Evolutionary conservation across 2,888 invertebrate genomes (phyloP), one percentile per base, ranked within the genome.

Genomic region (Callyntrura guangdongensis): DNA sequence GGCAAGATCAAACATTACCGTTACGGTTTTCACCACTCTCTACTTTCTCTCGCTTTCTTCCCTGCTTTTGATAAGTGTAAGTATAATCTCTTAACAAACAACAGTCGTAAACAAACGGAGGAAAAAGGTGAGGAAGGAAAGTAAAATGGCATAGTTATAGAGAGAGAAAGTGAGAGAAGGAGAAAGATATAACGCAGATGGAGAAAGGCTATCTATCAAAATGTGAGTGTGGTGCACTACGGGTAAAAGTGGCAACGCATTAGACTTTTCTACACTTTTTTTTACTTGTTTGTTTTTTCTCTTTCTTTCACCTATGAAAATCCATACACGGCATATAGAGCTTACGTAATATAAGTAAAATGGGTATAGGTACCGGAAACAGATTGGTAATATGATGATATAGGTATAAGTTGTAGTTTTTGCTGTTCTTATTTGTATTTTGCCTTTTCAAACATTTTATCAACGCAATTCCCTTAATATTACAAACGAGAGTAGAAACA

Each of bases 81-180:
- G 49, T 74, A 74, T 86, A 86, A 86, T 86, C 79, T 86, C 12
- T 67, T 27, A 59, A 79, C 86, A 86, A 84, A 77, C 72, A 84
- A 85, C 45, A 85, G 59, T 20, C 59, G 85, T 74, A 85, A 85
- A 85, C 74, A 85, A 72, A 45, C 72, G 53, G 14, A 83, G 22
- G 45, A 64, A 45, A 86, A 59, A 56, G 45, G 72, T 45, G 45
- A 6, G 17, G n/a, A 36, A 72, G 12, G 36, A 72, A 45, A 9
- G n/a, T 72, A 17, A 47, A 45, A 72, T 22, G 67, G 27, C n/a
- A 3, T 6, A 2, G 6, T 36, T 2, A 36, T 4, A 6, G 6
- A 36, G 6, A 6, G 36, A 36, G 36, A 36, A 6, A 36, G 36
- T 4, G 36, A 6, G 2, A 36, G 36, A 36, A 6, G 6, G 36